These are phyloP conservation scores for Pyrrhia umbra DNA, from an alignment of 2,888 invertebrate species.

Conservation along the genomic window DNA sequence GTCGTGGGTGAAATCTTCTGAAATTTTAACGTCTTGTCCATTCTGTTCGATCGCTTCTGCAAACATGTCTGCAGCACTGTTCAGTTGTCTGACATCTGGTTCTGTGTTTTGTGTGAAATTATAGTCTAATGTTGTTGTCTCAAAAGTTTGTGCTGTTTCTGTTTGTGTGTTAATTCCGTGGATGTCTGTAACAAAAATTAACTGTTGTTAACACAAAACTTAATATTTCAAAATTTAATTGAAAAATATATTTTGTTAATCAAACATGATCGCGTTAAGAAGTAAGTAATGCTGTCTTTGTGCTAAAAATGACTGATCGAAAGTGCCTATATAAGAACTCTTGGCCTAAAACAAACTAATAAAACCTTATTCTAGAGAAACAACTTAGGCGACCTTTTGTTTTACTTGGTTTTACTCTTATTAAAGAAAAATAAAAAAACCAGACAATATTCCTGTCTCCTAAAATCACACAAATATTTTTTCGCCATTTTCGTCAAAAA, in stretches of 20 bases:
- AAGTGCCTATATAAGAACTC: too few relatives aligned
- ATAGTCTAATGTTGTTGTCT: conserved; percentile 61
- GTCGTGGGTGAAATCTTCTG: conserved; percentile 64
- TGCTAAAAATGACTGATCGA: too few relatives aligned
- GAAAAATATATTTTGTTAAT: neutral
- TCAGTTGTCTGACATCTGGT: conserved; percentile 55
- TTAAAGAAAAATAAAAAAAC: too few relatives aligned
- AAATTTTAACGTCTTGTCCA: conserved; percentile 61
- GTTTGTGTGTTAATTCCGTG: conserved; percentile 72
- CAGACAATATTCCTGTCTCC: too few relatives aligned
- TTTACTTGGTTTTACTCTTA: too few relatives aligned
- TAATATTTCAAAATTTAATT: too few relatives aligned
- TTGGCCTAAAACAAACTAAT: too few relatives aligned
- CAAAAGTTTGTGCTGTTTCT: conserved; percentile 53
- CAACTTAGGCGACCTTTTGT: too few relatives aligned
- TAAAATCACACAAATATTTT: neutral
- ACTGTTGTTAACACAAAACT: too few relatives aligned
- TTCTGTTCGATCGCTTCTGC: conserved; percentile 27
- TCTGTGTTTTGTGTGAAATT: conserved; percentile 48
- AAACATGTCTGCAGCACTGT: conserved; percentile 49
- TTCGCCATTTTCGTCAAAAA: neutral
- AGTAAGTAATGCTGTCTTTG: too few relatives aligned
- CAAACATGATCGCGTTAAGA: too few relatives aligned
- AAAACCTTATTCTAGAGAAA: too few relatives aligned
- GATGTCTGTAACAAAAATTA: conserved; percentile 75